phyloP scores from a whole-genome alignment of 2,797 vertebrate genomes.

The Enteromius paludinosus region DNA sequence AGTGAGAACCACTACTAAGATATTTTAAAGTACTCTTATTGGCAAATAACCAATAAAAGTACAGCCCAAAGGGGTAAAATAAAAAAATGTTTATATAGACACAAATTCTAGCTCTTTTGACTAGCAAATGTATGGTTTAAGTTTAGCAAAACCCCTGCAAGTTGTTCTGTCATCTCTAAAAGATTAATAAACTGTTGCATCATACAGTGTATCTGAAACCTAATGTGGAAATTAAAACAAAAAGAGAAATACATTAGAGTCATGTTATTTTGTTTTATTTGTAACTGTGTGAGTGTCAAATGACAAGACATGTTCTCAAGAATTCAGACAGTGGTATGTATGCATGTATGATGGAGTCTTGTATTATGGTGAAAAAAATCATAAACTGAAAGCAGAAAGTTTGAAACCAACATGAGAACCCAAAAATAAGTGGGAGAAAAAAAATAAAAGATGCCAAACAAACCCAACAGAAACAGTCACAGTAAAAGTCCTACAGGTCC shows the following conservation, averaged over 20 bases:
- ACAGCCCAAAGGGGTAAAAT: neutral
- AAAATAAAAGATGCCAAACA: conserved; percentile 44
- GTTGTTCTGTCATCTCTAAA: neutral
- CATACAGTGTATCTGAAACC: neutral
- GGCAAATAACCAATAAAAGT: neutral
- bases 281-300: conserved; percentile 55
- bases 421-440: conserved; percentile 31
- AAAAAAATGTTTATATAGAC: neutral
- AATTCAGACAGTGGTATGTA: conserved; percentile 55
- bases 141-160: neutral
- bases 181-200: neutral
- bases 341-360: conserved; percentile 51
- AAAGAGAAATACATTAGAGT: conserved; percentile 16
- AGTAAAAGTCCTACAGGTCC: conserved; percentile 24
- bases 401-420: conserved; percentile 42
- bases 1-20: neutral
- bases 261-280: conserved; percentile 59
- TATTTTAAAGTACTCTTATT: neutral
- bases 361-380: conserved; percentile 22
- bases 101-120: neutral
- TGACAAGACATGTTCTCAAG: conserved; percentile 34
- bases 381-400: conserved; percentile 25
- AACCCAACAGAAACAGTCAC: conserved; percentile 34
- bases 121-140: neutral
- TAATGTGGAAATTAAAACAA: conserved; percentile 16